Conservation (phyloP, 2,797 vertebrate species). For the Coluber constrictor region DNA sequence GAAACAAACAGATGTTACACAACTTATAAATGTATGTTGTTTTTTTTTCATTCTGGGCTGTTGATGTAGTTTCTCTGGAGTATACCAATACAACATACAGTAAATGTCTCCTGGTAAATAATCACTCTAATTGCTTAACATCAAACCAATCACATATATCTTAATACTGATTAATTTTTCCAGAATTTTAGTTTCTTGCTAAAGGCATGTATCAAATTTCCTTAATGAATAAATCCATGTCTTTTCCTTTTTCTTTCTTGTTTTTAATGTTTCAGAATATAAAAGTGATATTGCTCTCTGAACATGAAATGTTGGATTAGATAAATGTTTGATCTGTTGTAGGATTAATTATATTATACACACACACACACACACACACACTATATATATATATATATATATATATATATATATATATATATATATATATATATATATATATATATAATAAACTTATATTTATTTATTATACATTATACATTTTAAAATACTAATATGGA, state of each 20-base stretch:
- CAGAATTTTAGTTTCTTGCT: background rate
- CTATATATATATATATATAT: too few species aligned
- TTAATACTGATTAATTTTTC: background rate
- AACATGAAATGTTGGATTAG: background rate
- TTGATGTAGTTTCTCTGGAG: background rate
- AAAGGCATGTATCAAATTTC: background rate
- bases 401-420: too few species aligned
- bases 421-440: too few species aligned
- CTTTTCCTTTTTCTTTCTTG: background rate
- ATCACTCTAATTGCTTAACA: background rate
- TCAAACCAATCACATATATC: background rate
- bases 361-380: too few species aligned
- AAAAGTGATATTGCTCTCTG: background rate
- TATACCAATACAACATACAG: background rate
- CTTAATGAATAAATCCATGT: background rate
- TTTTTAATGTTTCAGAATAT: background rate
- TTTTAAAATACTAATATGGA: background rate
- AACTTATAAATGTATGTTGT: background rate
- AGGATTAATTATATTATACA: background rate
- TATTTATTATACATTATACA: background rate
- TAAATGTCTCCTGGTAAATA: background rate
- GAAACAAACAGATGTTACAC: slow-evolving; percentile 4
- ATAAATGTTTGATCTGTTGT: background rate
- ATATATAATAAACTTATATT: too few species aligned
- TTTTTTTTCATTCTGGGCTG: background rate